A percentile compares a stretch with the other conserved stretches of the same genome.
Conservation (phyloP, 1,140 invertebrate genomes). For the Drosophila gunungcola region DNA sequence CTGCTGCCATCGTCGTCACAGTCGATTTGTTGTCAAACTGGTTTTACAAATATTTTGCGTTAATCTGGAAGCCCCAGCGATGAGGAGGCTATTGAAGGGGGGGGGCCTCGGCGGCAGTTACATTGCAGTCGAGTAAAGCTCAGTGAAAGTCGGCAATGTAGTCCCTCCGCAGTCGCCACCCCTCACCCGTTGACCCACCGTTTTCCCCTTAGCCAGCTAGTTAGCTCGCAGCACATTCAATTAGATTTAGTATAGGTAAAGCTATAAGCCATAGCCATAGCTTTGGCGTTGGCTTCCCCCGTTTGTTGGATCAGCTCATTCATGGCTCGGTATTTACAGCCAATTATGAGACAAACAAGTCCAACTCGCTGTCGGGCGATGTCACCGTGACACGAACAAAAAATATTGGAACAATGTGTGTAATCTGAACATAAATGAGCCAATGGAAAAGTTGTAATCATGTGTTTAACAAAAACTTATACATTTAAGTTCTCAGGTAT, state of each 20-base stretch:
- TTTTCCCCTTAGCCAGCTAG: conserved; percentile 19
- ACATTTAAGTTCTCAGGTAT: no score
- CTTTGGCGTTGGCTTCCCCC: conserved; percentile 45
- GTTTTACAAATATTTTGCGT: conserved; percentile 83
- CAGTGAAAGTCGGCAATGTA: conserved; percentile 70
- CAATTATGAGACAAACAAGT: conserved; percentile 80
- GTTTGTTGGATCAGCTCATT: conserved; percentile 44
- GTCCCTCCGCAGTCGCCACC: not conserved
- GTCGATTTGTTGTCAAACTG: conserved; percentile 83
- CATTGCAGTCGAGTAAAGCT: conserved; percentile 75
- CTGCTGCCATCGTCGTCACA: conserved; percentile 56
- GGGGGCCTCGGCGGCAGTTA: conserved; percentile 41
- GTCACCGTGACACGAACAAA: conserved; percentile 24
- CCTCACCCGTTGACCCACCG: not conserved
- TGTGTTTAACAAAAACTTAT: no score
- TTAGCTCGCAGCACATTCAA: conserved; percentile 69
- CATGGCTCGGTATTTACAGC: conserved; percentile 73
- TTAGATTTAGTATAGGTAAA: conserved; percentile 65
- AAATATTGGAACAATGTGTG: not conserved
- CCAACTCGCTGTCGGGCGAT: conserved; percentile 21
- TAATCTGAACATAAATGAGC: not conserved
- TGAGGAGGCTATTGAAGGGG: conserved; percentile 20
- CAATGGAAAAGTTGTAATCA: no score
- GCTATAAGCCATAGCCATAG: conserved; percentile 27
- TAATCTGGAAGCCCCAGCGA: conserved; percentile 66